Conservation (phyloP, 2,888 invertebrate genomes). For the Automeris io region DNA sequence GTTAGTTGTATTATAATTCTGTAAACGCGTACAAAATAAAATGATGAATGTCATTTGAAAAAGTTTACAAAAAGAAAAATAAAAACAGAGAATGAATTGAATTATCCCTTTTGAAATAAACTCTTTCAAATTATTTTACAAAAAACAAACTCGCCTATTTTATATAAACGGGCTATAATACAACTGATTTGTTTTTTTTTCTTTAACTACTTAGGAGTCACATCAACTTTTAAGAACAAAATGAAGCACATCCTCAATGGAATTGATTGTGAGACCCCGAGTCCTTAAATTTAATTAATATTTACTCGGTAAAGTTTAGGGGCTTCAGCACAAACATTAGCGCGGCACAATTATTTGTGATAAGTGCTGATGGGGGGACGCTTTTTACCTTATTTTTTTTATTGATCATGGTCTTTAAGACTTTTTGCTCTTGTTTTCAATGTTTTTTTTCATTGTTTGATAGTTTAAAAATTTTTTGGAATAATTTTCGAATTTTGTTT, state of each 20-base stretch:
- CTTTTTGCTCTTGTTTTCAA: no score
- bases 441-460: no score
- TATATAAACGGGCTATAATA: neutral
- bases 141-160: neutral
- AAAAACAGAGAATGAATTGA: no score
- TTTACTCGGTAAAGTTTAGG: constrained; percentile 29
- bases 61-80: no score
- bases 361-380: constrained; percentile 1
- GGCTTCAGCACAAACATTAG: constrained; percentile 44
- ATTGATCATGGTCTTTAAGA: constrained; percentile 4
- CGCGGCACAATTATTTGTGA: constrained; percentile 39
- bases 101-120: no score
- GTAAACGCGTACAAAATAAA: no score
- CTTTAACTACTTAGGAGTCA: neutral
- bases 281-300: constrained; percentile 21
- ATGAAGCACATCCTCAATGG: constrained; percentile 28
- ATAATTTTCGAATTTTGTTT: no score
- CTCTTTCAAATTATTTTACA: no score
- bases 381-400: constrained; percentile 4
- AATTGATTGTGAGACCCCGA: constrained; percentile 43
- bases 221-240: neutral
- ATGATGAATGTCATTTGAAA: no score
- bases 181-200: neutral
- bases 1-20: neutral
- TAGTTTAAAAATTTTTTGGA: no score